Conservation (phyloP, 2,888 invertebrate species). For the Acanthosepion lycidas region DNA sequence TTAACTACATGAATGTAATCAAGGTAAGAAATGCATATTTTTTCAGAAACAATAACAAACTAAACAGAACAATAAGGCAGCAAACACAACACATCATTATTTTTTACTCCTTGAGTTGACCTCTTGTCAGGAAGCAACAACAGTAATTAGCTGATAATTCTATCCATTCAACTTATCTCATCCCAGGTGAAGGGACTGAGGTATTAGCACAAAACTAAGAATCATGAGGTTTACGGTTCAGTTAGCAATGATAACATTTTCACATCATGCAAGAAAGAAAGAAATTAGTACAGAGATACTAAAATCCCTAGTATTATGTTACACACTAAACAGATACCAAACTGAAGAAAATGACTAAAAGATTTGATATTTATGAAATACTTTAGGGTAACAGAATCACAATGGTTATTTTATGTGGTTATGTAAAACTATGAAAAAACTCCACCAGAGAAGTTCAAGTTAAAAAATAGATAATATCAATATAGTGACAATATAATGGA, state of each 20-base stretch:
- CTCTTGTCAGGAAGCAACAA: conserved; percentile 17
- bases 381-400: no score
- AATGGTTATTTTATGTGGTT: no score
- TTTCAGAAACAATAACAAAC: background rate
- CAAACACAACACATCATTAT: background rate
- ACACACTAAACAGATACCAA: no score
- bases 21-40: background rate
- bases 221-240: background rate
- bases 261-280: no score
- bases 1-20: background rate
- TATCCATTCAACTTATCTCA: background rate
- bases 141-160: background rate
- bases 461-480: no score
- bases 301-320: no score
- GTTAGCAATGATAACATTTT: background rate
- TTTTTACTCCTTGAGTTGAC: background rate
- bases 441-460: no score
- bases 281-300: no score
- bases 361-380: no score
- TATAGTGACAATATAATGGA: background rate
- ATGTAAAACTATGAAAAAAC: background rate
- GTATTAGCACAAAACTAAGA: background rate
- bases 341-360: no score
- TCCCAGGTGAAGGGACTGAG: background rate
- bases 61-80: background rate